Conservation (phyloP, 2,888 invertebrate genomes). For the Melanostoma scalare region DNA sequence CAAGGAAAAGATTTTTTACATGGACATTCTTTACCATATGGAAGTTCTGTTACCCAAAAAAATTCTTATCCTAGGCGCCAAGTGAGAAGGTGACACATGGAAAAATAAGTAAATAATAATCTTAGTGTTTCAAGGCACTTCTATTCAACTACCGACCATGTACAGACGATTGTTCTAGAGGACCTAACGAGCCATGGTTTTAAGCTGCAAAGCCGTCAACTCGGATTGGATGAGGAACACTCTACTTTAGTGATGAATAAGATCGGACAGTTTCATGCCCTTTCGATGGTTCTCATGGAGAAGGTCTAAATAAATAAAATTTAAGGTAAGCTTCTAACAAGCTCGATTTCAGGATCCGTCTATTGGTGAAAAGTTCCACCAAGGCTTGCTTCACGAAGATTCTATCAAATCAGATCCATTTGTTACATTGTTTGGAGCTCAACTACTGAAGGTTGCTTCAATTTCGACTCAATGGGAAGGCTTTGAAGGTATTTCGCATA, state of each 20-base stretch:
- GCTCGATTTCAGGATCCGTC: constrained; percentile 25
- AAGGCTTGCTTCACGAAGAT: constrained; percentile 78
- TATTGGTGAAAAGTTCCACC: constrained; percentile 73
- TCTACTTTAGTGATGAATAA: constrained; percentile 82
- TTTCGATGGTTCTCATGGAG: constrained; percentile 83
- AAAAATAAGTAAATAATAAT: background rate
- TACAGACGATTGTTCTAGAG: constrained; percentile 79
- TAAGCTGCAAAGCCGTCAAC: constrained; percentile 82
- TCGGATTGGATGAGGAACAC: constrained; percentile 83
- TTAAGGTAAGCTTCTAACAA: background rate
- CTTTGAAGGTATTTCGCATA: constrained; percentile 75
- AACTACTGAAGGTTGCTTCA: constrained; percentile 77
- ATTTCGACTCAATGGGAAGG: constrained; percentile 75
- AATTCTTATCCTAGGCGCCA: constrained; percentile 77
- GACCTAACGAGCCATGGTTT: constrained; percentile 83
- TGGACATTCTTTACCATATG: constrained; percentile 81
- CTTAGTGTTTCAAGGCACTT: constrained; percentile 75
- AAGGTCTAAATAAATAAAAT: constrained; percentile 78
- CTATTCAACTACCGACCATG: constrained; percentile 78
- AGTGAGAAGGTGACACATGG: constrained; percentile 70
- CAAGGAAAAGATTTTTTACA: constrained; percentile 82
- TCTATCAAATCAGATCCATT: constrained; percentile 78
- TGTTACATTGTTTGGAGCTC: constrained; percentile 78
- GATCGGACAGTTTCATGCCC: constrained; percentile 84
- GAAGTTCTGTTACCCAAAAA: constrained; percentile 82